Evolutionary conservation across 2,113 vertebrate genomes (phyloP).

Genomic region (Rallus limicola): DNA sequence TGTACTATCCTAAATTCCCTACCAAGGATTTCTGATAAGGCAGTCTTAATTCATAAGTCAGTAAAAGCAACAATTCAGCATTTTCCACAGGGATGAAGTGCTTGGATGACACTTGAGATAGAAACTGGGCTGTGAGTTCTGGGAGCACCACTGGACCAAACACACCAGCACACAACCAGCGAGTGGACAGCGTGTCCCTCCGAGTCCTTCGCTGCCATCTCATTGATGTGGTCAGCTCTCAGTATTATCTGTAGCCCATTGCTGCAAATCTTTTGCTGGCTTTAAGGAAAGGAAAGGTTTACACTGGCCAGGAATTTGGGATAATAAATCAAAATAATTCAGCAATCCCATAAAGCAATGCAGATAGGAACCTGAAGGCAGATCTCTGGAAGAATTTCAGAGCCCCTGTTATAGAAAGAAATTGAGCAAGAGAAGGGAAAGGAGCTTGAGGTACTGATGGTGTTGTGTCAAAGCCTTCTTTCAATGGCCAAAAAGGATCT

Average conservation of each 20-base stretch:
- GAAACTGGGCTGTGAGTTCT: neutral
- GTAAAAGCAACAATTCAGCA: no score
- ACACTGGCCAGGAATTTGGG: slow-evolving; percentile 10
- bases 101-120: neutral
- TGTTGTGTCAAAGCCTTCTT: neutral
- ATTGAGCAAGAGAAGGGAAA: neutral
- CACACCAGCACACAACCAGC: neutral
- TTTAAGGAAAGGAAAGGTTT: slow-evolving; percentile 62
- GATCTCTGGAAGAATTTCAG: neutral
- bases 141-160: neutral
- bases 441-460: neutral
- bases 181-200: neutral
- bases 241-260: slow-evolving; percentile 7
- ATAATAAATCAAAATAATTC: slow-evolving; percentile 54
- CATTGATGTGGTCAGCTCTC: slow-evolving; percentile 39
- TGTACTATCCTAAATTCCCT: no score
- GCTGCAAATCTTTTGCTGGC: slow-evolving; percentile 38
- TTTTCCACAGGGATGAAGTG: no score
- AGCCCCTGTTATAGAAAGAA: neutral
- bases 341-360: slow-evolving; percentile 19
- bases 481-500: neutral
- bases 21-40: no score
- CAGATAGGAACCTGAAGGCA: neutral
- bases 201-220: neutral
- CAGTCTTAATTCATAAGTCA: no score